These are phyloP conservation scores for Emberiza fucata DNA, from an alignment of 2,113 vertebrate species.

Conservation along the genomic window DNA sequence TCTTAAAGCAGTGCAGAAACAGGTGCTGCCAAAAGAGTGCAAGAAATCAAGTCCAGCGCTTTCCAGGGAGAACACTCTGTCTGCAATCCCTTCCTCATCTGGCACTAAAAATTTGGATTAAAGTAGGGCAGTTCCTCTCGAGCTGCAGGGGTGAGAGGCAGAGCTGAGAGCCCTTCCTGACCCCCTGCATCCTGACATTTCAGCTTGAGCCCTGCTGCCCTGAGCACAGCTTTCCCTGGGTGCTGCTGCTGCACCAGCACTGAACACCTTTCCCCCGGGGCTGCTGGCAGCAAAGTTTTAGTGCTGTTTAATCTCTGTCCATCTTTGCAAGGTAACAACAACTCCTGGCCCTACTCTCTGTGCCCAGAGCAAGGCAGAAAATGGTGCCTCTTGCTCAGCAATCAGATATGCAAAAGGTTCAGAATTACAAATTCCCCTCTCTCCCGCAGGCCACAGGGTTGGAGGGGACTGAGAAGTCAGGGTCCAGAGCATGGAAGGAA, in stretches of 20 bases:
- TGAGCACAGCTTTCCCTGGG: neutral
- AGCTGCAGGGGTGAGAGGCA: neutral
- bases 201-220: neutral
- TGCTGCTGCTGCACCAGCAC: neutral
- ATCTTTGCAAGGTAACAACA: neutral
- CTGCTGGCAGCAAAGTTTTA: neutral
- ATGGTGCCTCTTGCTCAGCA: neutral
- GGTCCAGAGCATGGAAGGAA: neutral
- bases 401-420: neutral
- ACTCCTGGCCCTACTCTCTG: neutral
- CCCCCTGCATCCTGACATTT: neutral
- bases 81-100: neutral
- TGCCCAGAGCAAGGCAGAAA: neutral
- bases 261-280: neutral
- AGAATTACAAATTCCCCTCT: neutral
- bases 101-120: neutral
- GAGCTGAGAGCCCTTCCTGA: neutral
- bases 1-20: neutral
- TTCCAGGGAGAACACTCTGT: neutral
- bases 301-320: neutral
- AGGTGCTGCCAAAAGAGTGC: neutral
- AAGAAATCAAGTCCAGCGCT: neutral
- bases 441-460: neutral
- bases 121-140: conserved; percentile 15
- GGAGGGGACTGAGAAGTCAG: neutral